Percentiles rank a stretch among this genome's conserved stretches.
Evolutionary conservation across 2,888 invertebrate genomes (phyloP).

Genomic region (Tupiocoris notatus): DNA sequence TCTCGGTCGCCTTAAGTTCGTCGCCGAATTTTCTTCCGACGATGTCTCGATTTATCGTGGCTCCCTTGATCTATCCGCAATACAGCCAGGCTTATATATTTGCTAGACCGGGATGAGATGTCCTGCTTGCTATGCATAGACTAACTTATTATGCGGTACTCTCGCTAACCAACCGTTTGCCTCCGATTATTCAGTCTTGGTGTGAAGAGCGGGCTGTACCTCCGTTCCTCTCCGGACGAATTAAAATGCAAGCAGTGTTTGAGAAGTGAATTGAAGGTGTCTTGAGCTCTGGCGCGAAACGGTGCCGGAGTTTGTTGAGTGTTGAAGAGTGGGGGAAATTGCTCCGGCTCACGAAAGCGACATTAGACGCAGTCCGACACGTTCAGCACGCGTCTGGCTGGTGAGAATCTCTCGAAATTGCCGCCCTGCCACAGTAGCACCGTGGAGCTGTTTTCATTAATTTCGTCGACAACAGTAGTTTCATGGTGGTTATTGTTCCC

Average conservation of each 20-base stretch:
- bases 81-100: no score
- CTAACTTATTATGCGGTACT: slow-evolving; percentile 6
- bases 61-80: no score
- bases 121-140: slow-evolving; percentile 9
- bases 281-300: not conserved
- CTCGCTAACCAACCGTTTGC: slow-evolving; percentile 1
- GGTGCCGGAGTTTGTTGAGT: not conserved
- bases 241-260: slow-evolving; percentile 11
- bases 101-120: no score
- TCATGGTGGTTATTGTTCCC: not conserved
- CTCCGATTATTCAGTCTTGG: not conserved
- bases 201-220: not conserved
- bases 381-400: not conserved
- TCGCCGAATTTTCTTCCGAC: no score
- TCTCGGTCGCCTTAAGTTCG: no score
- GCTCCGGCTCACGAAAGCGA: slow-evolving; percentile 9
- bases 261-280: slow-evolving; percentile 7
- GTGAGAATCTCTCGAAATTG: not conserved
- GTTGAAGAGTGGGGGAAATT: not conserved
- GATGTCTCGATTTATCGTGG: no score
- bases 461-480: not conserved
- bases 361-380: not conserved
- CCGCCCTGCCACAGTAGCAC: not conserved
- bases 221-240: not conserved
- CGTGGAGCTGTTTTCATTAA: not conserved